Evolutionary conservation across 2,888 invertebrate genomes (phyloP), one percentile per base, ranked within the genome.

Genomic region (Drosophila dives): DNA sequence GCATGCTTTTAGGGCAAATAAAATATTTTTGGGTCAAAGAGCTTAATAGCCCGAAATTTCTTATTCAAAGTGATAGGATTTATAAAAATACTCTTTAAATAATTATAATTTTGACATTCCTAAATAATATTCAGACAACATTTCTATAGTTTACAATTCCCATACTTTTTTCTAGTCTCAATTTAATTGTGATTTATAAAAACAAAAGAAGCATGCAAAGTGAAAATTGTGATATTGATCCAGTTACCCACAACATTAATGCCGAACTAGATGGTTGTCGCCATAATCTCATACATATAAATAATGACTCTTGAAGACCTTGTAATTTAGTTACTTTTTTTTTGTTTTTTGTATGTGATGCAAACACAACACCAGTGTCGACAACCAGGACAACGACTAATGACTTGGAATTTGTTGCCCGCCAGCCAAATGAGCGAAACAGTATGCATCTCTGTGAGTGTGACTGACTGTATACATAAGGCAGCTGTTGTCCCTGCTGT

Each of bases 351-450:
- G 55, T 48, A 55, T 65, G 45, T 38, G 42, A 56, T 45, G 42
- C 51, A 33, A 50, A 49, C 53, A 42, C 75, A 50, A 51, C 56
- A 40, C 36, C 34, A 29, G 50, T 63, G 80, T 59, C 34, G 61
- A 61, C 59, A 26, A 50, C 60, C 71, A 67, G 80, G 80, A 77
- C 88, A 72, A 76, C 86, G 89, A 90, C 86, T 86, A 86, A 86
- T 86, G 86, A 86, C 86, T 78, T 74, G 72, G 75, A 83, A 90
- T 90, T 86, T 86, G 80, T 86, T 79, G 83, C 86, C 86, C 89
- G 81, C 69, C 83, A 85, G 89, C 86, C 75, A 86, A 86, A 88
- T 88, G 90, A 83, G 86, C 73, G 64, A 63, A 54, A 63, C 64
- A 61, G 58, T 55, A 45, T 56, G 50, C 33, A 42, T 42, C 17